These are phyloP conservation scores for Agrotis puta DNA, from an alignment of 2,888 invertebrate species.

Conservation along the genomic window DNA sequence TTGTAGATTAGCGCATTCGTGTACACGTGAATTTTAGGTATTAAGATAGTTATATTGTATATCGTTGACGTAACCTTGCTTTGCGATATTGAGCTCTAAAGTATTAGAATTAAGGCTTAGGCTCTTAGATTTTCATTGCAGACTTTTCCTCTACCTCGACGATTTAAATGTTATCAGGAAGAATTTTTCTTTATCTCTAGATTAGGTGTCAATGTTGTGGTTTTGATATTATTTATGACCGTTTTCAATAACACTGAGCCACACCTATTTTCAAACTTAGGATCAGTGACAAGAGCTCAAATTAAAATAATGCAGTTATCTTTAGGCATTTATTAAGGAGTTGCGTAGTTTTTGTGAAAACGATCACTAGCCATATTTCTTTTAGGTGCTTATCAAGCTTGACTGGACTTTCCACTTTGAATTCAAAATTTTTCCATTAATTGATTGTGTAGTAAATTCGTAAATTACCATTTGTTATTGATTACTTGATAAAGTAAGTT, in stretches of 20 bases:
- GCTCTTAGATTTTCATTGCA: too few relatives aligned
- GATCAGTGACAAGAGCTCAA: not conserved
- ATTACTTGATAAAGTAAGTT: slow-evolving; percentile 2
- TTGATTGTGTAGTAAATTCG: not conserved
- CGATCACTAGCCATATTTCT: not conserved
- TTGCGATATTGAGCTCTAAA: too few relatives aligned
- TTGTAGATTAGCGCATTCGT: too few relatives aligned
- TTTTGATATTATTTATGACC: not conserved
- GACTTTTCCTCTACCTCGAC: too few relatives aligned
- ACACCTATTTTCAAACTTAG: not conserved
- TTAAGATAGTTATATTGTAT: not conserved
- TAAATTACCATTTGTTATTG: not conserved
- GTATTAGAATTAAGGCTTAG: too few relatives aligned
- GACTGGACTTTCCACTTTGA: not conserved
- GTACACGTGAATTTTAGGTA: too few relatives aligned
- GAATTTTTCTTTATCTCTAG: slow-evolving; percentile 33
- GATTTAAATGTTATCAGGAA: slow-evolving; percentile 4
- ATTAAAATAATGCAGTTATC: not conserved
- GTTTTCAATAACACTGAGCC: slow-evolving; percentile 1
- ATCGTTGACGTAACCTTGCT: too few relatives aligned
- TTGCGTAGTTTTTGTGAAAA: slow-evolving; percentile 1
- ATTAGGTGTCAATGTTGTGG: slow-evolving; percentile 29
- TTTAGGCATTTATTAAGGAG: not conserved
- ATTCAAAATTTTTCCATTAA: not conserved
- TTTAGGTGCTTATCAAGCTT: slow-evolving; percentile 13